Percentiles rank a stretch among this genome's conserved stretches.
Conservation (phyloP, 2,113 vertebrate species). For the Canis aureus region DNA sequence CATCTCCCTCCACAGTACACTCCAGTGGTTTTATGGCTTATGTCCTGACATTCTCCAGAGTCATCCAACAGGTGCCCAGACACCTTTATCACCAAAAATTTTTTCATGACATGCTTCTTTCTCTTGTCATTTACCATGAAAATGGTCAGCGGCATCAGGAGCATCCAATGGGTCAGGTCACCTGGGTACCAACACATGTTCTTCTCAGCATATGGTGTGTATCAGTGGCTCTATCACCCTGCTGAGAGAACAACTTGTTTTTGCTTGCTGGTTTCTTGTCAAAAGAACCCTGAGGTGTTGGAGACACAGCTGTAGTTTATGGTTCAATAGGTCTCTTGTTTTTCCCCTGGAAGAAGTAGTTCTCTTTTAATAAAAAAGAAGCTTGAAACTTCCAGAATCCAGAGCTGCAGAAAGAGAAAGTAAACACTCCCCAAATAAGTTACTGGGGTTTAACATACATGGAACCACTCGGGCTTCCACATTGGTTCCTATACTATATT, state of each 20-base stretch:
- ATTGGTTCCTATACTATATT: background rate
- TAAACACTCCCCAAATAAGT: background rate
- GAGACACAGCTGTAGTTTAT: background rate
- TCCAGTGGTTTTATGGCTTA: background rate
- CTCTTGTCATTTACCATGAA: background rate
- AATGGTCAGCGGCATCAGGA: background rate
- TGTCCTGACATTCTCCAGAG: background rate
- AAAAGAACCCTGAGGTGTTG: background rate
- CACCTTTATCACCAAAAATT: background rate
- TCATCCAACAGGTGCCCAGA: background rate
- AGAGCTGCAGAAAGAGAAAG: background rate
- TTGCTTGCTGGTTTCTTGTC: background rate
- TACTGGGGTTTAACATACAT: background rate
- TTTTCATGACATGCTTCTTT: background rate
- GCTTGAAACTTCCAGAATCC: background rate
- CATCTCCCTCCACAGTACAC: accelerated
- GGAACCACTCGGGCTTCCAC: background rate
- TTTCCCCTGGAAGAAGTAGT: background rate
- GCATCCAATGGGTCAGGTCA: background rate
- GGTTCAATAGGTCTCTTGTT: background rate
- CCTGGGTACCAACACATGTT: background rate
- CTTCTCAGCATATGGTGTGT: background rate
- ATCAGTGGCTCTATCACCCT: background rate
- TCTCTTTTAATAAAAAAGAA: background rate
- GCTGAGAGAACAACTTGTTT: background rate